These are phyloP conservation scores for Drosophila meridiana DNA, from an alignment of 2,888 invertebrate genomes.

Conservation along the genomic window DNA sequence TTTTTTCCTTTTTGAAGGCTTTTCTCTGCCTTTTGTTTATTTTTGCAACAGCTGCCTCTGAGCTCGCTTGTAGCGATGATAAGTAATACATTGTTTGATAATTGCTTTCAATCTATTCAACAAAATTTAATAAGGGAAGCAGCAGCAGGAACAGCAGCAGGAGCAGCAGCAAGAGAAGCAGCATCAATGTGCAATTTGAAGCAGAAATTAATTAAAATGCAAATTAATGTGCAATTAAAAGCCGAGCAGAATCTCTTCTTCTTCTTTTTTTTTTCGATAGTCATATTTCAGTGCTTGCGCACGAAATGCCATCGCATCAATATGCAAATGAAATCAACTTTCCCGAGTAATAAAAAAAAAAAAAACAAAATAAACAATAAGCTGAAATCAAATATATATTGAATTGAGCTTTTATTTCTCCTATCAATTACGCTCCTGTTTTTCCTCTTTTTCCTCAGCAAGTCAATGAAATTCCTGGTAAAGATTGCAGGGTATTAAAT, in stretches of 20 bases:
- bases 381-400: conserved; percentile 18
- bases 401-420: neutral
- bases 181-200: conserved; percentile 14
- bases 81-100: conserved; percentile 59
- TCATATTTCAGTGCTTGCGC: conserved; percentile 29
- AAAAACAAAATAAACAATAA: neutral
- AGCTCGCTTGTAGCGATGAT: conserved; percentile 5
- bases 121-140: conserved; percentile 22
- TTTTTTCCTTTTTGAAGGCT: conserved; percentile 46
- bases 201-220: conserved; percentile 72
- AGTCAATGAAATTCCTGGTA: neutral
- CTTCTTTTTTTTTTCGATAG: conserved; percentile 6
- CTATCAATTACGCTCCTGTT: conserved; percentile 9
- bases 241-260: conserved; percentile 20
- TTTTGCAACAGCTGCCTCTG: conserved; percentile 50
- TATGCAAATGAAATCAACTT: conserved; percentile 41
- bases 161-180: neutral
- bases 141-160: neutral
- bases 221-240: conserved; percentile 70
- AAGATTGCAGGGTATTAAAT: neutral
- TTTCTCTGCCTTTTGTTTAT: conserved; percentile 38
- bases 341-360: neutral
- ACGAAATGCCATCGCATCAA: conserved; percentile 29
- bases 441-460: neutral
- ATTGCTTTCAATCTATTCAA: conserved; percentile 61